Conservation (phyloP, 2,113 vertebrate genomes). For the Naja naja region DNA sequence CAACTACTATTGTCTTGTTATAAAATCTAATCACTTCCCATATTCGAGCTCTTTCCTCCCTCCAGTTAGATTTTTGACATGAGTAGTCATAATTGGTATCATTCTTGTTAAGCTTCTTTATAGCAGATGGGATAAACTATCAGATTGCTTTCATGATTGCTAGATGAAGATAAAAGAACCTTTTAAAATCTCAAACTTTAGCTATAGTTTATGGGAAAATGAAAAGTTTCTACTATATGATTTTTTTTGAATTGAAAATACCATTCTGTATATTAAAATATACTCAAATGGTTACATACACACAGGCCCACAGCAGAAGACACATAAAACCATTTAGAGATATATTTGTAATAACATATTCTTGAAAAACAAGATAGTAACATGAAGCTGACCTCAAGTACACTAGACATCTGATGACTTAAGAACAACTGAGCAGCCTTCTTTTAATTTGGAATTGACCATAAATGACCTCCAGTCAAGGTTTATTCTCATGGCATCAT, state of each 20-base stretch:
- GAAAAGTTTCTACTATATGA: not conserved
- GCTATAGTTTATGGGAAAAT: not conserved
- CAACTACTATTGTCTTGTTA: not conserved
- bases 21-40: constrained; percentile 23
- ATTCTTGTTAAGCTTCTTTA: constrained; percentile 34
- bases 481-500: not conserved
- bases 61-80: constrained; percentile 24
- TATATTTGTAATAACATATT: not conserved
- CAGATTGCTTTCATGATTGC: constrained; percentile 23
- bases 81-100: constrained; percentile 31
- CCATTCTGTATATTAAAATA: not conserved
- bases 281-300: not conserved
- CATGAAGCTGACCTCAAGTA: not conserved
- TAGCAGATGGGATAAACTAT: constrained; percentile 35
- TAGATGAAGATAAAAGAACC: constrained; percentile 29
- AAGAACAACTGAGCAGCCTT: not conserved
- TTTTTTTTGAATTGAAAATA: not conserved
- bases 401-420: not conserved
- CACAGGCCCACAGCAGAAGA: not conserved
- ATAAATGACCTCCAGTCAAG: not conserved
- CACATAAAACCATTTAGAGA: not conserved
- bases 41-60: constrained; percentile 9
- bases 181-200: not conserved
- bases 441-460: not conserved
- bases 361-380: not conserved